phyloP scores from a whole-genome alignment of 2,888 invertebrate genomes.

The Cordilura impudica region DNA sequence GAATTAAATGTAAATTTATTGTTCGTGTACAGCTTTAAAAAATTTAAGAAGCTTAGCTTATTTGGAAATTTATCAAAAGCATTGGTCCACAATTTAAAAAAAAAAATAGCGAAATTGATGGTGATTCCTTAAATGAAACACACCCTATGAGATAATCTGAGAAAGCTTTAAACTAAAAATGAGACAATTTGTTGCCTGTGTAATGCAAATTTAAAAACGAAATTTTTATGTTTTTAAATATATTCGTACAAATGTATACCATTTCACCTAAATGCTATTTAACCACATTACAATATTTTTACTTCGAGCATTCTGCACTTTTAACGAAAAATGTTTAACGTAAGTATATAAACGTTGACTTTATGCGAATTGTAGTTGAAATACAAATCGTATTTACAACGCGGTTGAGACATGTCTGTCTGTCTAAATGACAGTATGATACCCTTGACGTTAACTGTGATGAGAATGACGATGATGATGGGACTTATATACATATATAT shows the following conservation, averaged over 20 bases:
- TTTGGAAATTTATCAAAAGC: too few relatives aligned
- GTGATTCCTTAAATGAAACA: too few relatives aligned
- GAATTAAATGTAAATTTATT: too few relatives aligned
- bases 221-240: background rate
- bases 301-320: background rate
- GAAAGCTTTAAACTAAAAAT: too few relatives aligned
- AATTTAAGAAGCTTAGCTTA: too few relatives aligned
- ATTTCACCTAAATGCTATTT: constrained; percentile 45
- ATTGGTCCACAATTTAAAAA: too few relatives aligned
- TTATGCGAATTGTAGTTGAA: constrained; percentile 19
- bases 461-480: constrained; percentile 26
- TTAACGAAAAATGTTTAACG: background rate
- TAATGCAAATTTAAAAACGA: background rate
- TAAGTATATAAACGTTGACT: background rate
- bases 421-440: background rate
- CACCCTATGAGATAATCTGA: too few relatives aligned
- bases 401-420: constrained; percentile 37
- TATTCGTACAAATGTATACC: background rate
- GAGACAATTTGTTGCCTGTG: background rate
- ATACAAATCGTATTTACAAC: constrained; percentile 35
- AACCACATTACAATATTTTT: constrained; percentile 52
- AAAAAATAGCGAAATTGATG: too few relatives aligned
- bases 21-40: too few relatives aligned
- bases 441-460: constrained; percentile 54
- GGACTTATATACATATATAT: constrained; percentile 26